These are phyloP conservation scores for Sphaerodactylus townsendi DNA, from an alignment of 2,113 vertebrate species.

Conservation along the genomic window DNA sequence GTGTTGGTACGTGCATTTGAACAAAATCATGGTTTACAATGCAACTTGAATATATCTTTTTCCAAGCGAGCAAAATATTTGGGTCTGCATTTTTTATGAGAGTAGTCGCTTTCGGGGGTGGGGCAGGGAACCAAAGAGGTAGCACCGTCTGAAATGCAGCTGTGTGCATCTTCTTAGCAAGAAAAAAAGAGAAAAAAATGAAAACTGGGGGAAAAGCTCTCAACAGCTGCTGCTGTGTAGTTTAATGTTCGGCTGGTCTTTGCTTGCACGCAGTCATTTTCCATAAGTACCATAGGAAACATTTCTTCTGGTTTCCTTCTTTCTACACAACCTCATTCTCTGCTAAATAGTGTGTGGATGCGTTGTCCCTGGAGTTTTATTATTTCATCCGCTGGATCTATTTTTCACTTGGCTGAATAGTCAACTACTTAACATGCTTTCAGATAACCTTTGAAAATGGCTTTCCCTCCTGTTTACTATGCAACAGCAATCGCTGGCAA, in stretches of 20 bases:
- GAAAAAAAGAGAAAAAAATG: slow-evolving; percentile 48
- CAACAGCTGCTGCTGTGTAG: slow-evolving; percentile 56
- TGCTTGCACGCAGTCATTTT: slow-evolving; percentile 56
- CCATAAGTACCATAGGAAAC: slow-evolving; percentile 32
- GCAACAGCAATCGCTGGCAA: slow-evolving; percentile 32
- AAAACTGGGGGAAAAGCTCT: background rate
- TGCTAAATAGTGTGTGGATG: slow-evolving; percentile 58
- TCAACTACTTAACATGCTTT: slow-evolving; percentile 58
- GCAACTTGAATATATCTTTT: slow-evolving; percentile 22
- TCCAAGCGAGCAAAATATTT: slow-evolving; percentile 35
- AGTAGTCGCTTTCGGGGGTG: slow-evolving; percentile 5
- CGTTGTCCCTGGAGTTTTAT: slow-evolving; percentile 55
- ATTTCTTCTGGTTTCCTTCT: slow-evolving; percentile 45
- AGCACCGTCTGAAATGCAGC: slow-evolving; percentile 41
- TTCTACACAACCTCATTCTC: slow-evolving; percentile 54
- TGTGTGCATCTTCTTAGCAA: slow-evolving; percentile 26
- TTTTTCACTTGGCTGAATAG: slow-evolving; percentile 61
- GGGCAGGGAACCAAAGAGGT: background rate
- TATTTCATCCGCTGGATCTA: slow-evolving; percentile 59
- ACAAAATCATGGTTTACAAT: slow-evolving; percentile 5
- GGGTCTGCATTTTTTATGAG: slow-evolving; percentile 14
- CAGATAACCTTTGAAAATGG: slow-evolving; percentile 56
- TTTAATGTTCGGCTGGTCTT: slow-evolving; percentile 39
- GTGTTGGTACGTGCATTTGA: slow-evolving; percentile 12
- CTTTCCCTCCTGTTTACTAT: slow-evolving; percentile 53